Evolutionary conservation across 2,797 vertebrate genomes (phyloP), one percentile per base, ranked within the genome.

Genomic region (Emydoidea blandingii): DNA sequence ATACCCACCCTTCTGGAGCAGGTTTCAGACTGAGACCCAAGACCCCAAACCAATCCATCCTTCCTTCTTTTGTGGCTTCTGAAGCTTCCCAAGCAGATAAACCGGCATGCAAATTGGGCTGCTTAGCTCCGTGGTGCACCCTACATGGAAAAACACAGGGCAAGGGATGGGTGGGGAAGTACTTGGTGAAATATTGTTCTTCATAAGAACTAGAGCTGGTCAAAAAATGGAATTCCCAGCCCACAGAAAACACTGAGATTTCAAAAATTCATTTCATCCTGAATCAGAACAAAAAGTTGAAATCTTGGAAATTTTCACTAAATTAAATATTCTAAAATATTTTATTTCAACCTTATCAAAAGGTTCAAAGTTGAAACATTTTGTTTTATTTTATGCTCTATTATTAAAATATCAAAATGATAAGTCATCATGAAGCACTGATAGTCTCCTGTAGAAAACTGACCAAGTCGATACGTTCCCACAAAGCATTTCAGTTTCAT

Each of bases 51-150:
- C 37, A 72, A 72, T 21, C 19, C 37, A 41, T n/a, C 65, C n/a
- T 37, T 72, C 68, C 21, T 41, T 72, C 11, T 72, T 34, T 4
- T 0, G 5, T 0, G 3, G 31, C 18, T 80, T 62, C 31, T 41
- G 68, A 59, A 41, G 0, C 18, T 23, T 81, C 53, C 6, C 0
- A 14, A 0, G 1, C 0, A 59, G n/a, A 34, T 6, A 37, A 62
- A 76, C 14, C 31, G 5, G 25, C 0, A 49, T 8, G 79, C 47
- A 34, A 81, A 12, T 25, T 1, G 12, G 37, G 52, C 52, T 54
- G 11, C 34, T 72, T 72, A 72, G 41, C 49, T 65, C 76, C 23
- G 56, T 41, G 19, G n/a, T 41, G 37, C 18, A 72, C n/a, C 7
- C 54, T 81, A 50, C 54, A 8, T 6, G 37, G 4, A 3, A 1